A percentile compares a stretch with the other conserved stretches of the same genome.
Evolutionary conservation across 2,797 vertebrate genomes (phyloP).

Genomic region (Enteromius paludinosus): DNA sequence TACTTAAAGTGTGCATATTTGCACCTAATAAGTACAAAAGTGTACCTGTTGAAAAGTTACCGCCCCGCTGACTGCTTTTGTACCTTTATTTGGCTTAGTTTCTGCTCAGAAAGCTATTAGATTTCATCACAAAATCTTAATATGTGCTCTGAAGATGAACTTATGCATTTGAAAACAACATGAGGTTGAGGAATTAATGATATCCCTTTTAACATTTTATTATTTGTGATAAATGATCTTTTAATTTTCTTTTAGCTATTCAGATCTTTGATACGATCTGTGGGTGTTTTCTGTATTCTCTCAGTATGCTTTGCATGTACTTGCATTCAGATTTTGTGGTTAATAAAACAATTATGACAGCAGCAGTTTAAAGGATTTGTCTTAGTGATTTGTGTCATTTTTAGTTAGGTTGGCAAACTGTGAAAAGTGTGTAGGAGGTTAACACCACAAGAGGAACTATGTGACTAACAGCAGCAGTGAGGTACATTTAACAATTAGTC

Average conservation of each 20-base stretch:
- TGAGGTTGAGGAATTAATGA: too few relatives aligned
- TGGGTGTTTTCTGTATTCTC: not conserved
- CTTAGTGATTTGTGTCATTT: not conserved
- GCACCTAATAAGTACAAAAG: too few relatives aligned
- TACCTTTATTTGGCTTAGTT: too few relatives aligned
- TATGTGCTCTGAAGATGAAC: too few relatives aligned
- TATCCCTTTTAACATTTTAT: not conserved
- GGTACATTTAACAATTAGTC: not conserved
- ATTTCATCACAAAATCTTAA: too few relatives aligned
- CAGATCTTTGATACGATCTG: not conserved
- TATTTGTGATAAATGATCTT: not conserved
- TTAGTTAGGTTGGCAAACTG: not conserved
- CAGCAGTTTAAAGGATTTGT: not conserved
- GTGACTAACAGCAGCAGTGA: conserved; percentile 15
- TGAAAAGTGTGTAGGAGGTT: conserved; percentile 7
- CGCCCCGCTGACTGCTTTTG: too few relatives aligned
- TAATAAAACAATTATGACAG: conserved; percentile 9
- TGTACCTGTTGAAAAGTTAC: too few relatives aligned
- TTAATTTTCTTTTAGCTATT: not conserved
- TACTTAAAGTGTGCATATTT: too few relatives aligned
- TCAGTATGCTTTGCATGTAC: not conserved
- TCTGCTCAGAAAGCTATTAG: too few relatives aligned
- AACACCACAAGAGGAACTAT: conserved; percentile 7
- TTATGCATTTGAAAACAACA: too few relatives aligned
- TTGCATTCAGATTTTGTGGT: not conserved